Base-by-base conservation (phyloP, 2,113 vertebrate species). In the Nanger granti region DNA sequence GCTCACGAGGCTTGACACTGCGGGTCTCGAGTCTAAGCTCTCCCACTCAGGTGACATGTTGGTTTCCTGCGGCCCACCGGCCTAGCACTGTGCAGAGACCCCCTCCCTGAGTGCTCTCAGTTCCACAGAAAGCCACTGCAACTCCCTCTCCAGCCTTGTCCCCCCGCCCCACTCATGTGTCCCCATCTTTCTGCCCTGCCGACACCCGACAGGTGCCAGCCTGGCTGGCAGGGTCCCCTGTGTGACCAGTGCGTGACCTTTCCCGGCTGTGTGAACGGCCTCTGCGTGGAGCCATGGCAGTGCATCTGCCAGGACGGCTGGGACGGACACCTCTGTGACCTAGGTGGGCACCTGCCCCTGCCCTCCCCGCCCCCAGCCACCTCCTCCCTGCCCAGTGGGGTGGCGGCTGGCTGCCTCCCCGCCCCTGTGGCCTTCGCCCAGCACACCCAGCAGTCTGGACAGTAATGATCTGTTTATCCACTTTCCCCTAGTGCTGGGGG, bases 291-390 rank as follows among this genome's bases (percentile, higher is more conserved):
- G 80, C 99, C 99, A n/a, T 99, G 99, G 99, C 99, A 99, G 97
- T 99, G 99, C 95, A 4, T 99, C 86, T 99, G 99, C 47, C 97
- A 99, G 37, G 99, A 99, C 1, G 99, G 99, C 86, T 99, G 99
- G 99, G 98, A 99, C 18, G 99, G 99, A 85, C 99, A 99, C 95
- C 99, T 99, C 95, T 99, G 99, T 95, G 99, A 99, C 97, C 99
- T 98, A 99, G 99, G 99, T 99, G 97, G 98, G 99, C 95, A 18
- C 41, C 3, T 2, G 0, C 64, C 52, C 76, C 12, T 10, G 55
- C 79, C 59, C 44, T 0, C 60, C 64, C 73, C 8, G 7, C 26
- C 44, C 89, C n/a, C 2, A 9, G 52, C 73, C 8, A 0, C 86
- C 22, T 7, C 85, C 64, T 29, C 17, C 52, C 54, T 37, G 9